These are phyloP conservation scores for Lithophane socia DNA, from an alignment of 2,888 invertebrate genomes.

Conservation along the genomic window DNA sequence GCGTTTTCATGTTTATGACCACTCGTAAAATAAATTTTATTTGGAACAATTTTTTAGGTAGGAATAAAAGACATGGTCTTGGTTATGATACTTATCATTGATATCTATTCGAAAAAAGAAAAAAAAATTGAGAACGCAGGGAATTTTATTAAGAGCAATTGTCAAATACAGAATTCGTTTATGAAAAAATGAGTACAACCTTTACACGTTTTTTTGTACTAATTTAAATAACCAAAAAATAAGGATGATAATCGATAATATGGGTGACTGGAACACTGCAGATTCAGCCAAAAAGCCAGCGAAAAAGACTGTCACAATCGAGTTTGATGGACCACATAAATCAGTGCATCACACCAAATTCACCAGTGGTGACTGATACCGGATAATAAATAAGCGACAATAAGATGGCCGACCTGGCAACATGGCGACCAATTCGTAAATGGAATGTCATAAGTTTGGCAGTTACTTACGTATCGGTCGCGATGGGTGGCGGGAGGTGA, in stretches of 20 bases:
- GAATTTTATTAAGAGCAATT: slow-evolving; percentile 1
- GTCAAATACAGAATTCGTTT: background rate
- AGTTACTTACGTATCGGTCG: slow-evolving; percentile 80
- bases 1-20: slow-evolving; percentile 43
- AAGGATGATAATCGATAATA: background rate
- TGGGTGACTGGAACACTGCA: background rate
- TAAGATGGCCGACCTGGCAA: slow-evolving; percentile 78
- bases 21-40: slow-evolving; percentile 53
- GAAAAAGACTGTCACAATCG: background rate
- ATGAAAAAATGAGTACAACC: background rate
- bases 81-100: background rate
- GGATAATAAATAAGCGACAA: slow-evolving; percentile 66
- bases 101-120: background rate
- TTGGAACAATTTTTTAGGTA: slow-evolving; percentile 13
- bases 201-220: background rate
- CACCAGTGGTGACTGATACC: slow-evolving; percentile 47
- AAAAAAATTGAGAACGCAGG: background rate
- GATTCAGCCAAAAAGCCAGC: slow-evolving; percentile 3
- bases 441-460: slow-evolving; percentile 90
- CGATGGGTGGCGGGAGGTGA: slow-evolving; percentile 81
- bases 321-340: slow-evolving; percentile 18
- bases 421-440: slow-evolving; percentile 82
- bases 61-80: slow-evolving; percentile 26
- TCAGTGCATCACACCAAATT: slow-evolving; percentile 40
- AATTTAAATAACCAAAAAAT: background rate